These are phyloP conservation scores for Chloromyia formosa DNA, from an alignment of 2,888 invertebrate species.

Conservation along the genomic window DNA sequence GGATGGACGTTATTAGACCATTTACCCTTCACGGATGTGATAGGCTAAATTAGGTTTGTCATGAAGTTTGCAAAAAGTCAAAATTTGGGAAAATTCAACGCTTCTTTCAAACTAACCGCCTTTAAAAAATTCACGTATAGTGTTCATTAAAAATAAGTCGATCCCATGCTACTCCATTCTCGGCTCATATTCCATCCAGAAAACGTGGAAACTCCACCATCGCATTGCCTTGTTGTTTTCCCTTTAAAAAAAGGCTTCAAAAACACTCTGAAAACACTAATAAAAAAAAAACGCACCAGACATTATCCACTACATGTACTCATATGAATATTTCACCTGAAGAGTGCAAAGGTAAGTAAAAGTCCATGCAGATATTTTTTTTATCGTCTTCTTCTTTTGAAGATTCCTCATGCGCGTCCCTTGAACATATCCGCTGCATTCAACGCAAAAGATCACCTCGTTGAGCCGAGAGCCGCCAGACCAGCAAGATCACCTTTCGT, in stretches of 20 bases:
- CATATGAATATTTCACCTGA: conserved; percentile 38
- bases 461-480: neutral
- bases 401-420: conserved; percentile 9
- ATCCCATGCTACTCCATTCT: too few relatives aligned
- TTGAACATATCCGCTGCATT: neutral
- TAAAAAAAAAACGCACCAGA: neutral
- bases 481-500: conserved; percentile 28
- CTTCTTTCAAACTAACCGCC: too few relatives aligned
- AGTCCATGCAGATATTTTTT: conserved; percentile 8
- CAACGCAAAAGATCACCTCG: too few relatives aligned
- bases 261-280: conserved; percentile 14
- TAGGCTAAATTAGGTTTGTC: too few relatives aligned
- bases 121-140: too few relatives aligned
- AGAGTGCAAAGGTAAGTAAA: conserved; percentile 42
- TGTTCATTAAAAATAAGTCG: too few relatives aligned
- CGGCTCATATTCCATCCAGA: too few relatives aligned
- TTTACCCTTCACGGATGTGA: too few relatives aligned
- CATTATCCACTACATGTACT: conserved; percentile 11
- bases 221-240: conserved; percentile 5
- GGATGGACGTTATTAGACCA: too few relatives aligned
- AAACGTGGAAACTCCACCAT: neutral
- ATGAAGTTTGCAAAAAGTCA: too few relatives aligned
- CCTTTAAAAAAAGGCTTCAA: conserved; percentile 9
- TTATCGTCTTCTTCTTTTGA: conserved; percentile 17
- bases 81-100: too few relatives aligned